A percentile compares a stretch with the other conserved stretches of the same genome.
These are phyloP conservation scores for Platynereis dumerilii DNA, from an alignment of 2,888 invertebrate genomes.

Conservation along the genomic window DNA sequence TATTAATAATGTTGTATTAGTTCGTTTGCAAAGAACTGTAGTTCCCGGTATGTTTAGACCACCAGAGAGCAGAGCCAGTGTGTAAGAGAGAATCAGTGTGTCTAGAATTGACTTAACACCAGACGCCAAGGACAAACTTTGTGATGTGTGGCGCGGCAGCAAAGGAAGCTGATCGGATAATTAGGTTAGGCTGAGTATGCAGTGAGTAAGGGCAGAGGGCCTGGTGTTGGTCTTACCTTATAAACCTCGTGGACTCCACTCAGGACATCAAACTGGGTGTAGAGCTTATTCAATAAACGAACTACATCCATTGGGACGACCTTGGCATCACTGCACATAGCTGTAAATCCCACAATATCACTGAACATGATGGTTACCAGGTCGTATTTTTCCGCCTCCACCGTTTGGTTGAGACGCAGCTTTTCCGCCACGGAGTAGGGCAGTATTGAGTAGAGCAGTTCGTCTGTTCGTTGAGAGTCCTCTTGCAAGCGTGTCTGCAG, in stretches of 20 bases:
- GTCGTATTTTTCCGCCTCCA: slow-evolving; percentile 44
- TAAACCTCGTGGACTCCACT: slow-evolving; percentile 33
- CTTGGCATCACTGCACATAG: slow-evolving; percentile 41
- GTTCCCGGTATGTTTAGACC: too few relatives aligned
- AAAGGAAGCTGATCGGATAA: too few relatives aligned
- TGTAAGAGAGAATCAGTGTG: too few relatives aligned
- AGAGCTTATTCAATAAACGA: slow-evolving; percentile 43
- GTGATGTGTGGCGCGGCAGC: too few relatives aligned
- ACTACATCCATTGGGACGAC: slow-evolving; percentile 48
- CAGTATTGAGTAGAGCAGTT: slow-evolving; percentile 44
- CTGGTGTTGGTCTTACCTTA: slow-evolving; percentile 27
- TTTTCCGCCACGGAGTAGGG: slow-evolving; percentile 43
- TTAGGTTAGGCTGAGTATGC: too few relatives aligned
- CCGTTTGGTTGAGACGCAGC: slow-evolving; percentile 37
- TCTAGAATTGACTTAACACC: too few relatives aligned
- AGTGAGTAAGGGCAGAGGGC: too few relatives aligned
- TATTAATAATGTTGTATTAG: too few relatives aligned
- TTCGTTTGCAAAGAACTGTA: too few relatives aligned
- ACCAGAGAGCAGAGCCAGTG: too few relatives aligned
- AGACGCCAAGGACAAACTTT: too few relatives aligned
- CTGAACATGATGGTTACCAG: slow-evolving; percentile 44
- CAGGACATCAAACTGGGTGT: slow-evolving; percentile 38
- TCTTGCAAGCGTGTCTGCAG: slow-evolving; percentile 40
- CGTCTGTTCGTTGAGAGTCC: slow-evolving; percentile 44
- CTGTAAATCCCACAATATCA: slow-evolving; percentile 47